Evolutionary conservation across 2,797 vertebrate species (phyloP).

Genomic region (Urocyon cinereoargenteus): DNA sequence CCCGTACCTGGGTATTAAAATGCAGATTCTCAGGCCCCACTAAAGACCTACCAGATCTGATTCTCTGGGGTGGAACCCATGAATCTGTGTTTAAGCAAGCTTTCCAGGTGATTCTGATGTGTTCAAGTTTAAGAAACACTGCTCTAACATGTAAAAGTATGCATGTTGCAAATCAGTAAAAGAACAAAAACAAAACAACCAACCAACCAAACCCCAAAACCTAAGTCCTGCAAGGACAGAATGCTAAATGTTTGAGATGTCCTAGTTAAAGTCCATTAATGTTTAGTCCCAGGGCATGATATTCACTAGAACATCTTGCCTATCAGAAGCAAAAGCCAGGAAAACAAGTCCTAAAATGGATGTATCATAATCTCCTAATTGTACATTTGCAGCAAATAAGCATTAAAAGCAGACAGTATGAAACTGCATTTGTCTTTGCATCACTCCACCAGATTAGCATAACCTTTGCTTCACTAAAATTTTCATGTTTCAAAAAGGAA

Average conservation of each 20-base stretch:
- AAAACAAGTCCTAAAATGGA: neutral
- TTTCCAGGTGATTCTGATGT: neutral
- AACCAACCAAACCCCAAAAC: neutral
- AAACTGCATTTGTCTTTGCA: constrained; percentile 34
- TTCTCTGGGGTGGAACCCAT: neutral
- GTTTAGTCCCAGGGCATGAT: neutral
- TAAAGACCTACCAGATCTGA: neutral
- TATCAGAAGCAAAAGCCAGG: neutral
- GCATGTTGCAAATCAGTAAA: neutral
- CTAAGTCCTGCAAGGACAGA: neutral
- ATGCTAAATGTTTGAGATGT: neutral
- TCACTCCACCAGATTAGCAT: neutral
- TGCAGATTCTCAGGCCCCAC: neutral
- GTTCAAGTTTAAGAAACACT: neutral
- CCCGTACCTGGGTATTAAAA: neutral
- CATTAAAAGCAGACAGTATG: neutral
- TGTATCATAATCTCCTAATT: neutral
- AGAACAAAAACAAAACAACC: neutral
- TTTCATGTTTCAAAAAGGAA: constrained; percentile 24
- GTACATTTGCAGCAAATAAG: neutral
- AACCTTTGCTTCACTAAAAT: neutral
- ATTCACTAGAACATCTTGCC: neutral
- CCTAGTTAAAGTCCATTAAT: neutral
- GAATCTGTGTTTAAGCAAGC: neutral
- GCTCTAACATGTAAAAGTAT: neutral